Evolutionary conservation across 1,140 invertebrate species (phyloP), one percentile per base, ranked within the genome.

Genomic region (Ceratina calcarata): DNA sequence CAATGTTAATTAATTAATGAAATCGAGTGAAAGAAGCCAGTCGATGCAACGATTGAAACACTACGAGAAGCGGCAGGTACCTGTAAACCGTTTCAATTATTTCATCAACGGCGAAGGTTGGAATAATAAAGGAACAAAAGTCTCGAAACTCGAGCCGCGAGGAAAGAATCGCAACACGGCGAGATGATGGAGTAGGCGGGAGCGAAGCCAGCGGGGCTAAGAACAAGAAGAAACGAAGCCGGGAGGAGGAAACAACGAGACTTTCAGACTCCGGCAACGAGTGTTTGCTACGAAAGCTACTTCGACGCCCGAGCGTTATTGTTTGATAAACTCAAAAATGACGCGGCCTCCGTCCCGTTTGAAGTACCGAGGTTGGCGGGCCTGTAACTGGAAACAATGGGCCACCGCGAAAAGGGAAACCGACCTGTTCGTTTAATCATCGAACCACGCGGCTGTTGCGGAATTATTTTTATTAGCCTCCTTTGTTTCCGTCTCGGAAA

Each of bases 311-410:
- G 27, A 62, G 57, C 49, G 75, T 69, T 78, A 70, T 70, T 78
- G 67, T 78, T 78, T 68, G 66, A 78, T 78, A 78, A 78, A 78
- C 75, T 78, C 24, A 58, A 60, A 70, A 70, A 70, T 77, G 71
- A 64, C 58, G 37, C 58, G 37, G 45, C 60, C 16, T 53, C 16
- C 61, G 37, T 3, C 18, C 18, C 73, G 73, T 76, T 60, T 60
- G 32, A 58, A 75, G 64, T 45, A 16, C 16, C 27, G 62, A 15
- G n/a, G 62, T 18, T 45, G 15, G 1, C 22, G 7, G 10, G 3
- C 37, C 10, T 18, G 2, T 45, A 45, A 2, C 22, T 0, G 15
- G 18, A 22, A 73, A 73, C 71, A 73, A 73, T 73, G 45, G 51
- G 32, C 10, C 51, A 4, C 37, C 37, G 12, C 12, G 7, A 22